phyloP scores from a whole-genome alignment of 2,888 invertebrate species.

The Desoria tigrina region DNA sequence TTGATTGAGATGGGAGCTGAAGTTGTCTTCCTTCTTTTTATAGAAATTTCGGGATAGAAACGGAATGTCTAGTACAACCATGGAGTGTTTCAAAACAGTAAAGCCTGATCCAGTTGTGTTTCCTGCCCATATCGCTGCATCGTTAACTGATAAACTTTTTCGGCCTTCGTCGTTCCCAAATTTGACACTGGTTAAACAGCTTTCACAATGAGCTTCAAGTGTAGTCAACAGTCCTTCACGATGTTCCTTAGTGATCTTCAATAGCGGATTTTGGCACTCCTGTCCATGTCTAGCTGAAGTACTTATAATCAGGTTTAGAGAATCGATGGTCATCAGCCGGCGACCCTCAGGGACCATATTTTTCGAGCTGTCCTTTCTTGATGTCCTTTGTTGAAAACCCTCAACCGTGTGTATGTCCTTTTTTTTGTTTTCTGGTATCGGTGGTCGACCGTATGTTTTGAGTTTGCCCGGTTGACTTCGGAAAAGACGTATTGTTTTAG shows the following conservation, averaged over 20 bases:
- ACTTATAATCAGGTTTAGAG: not conserved
- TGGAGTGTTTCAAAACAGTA: not conserved
- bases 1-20: not conserved
- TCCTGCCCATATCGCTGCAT: not conserved
- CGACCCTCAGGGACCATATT: too few relatives aligned
- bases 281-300: not conserved
- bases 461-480: too few relatives aligned
- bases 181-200: not conserved
- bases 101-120: not conserved
- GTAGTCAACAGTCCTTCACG: not conserved
- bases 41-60: too few relatives aligned
- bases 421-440: too few relatives aligned
- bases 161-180: not conserved
- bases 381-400: too few relatives aligned
- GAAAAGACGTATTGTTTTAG: too few relatives aligned
- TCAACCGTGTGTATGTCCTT: too few relatives aligned
- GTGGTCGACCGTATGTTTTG: too few relatives aligned
- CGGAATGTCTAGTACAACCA: too few relatives aligned
- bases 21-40: too few relatives aligned
- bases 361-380: too few relatives aligned
- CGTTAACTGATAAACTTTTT: not conserved
- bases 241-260: not conserved
- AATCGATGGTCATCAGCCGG: too few relatives aligned
- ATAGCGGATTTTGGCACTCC: not conserved
- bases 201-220: not conserved